Evolutionary conservation across 2,888 invertebrate species (phyloP).

Genomic region (Morpho deidamia): DNA sequence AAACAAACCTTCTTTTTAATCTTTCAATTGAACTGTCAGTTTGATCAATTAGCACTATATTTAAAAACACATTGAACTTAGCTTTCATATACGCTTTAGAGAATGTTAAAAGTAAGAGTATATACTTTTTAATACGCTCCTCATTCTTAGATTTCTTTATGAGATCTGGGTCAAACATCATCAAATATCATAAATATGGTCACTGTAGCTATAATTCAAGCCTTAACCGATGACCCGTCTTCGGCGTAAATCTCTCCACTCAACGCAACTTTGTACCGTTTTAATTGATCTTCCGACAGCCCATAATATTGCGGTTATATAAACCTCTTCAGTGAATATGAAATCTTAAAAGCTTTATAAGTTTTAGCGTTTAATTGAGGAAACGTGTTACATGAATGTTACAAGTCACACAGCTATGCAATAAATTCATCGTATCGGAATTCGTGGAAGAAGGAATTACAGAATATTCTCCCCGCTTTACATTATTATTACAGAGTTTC

Average conservation of each 20-base stretch:
- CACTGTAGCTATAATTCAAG: conserved; percentile 19
- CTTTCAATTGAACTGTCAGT: too few species aligned
- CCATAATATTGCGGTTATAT: conserved; percentile 10
- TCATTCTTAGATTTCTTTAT: background rate
- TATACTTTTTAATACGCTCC: too few species aligned
- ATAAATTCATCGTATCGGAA: background rate
- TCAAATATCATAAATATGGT: background rate
- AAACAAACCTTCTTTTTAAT: too few species aligned
- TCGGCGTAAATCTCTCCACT: conserved; percentile 26
- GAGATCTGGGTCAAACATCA: background rate
- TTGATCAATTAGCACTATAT: too few species aligned
- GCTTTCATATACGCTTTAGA: too few species aligned
- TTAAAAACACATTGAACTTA: too few species aligned
- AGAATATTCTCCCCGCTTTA: too few species aligned
- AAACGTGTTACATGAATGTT: background rate
- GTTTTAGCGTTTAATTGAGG: conserved; percentile 4
- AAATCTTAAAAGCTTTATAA: conserved; percentile 6
- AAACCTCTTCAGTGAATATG: conserved; percentile 9
- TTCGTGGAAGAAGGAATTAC: too few species aligned
- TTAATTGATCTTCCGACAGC: conserved; percentile 20
- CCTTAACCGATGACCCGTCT: conserved; percentile 20
- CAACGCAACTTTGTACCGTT: conserved; percentile 21
- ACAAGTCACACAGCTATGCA: background rate
- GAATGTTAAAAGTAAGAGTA: too few species aligned
- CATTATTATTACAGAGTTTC: too few species aligned